Conservation (phyloP, 2,113 vertebrate species). For the Coptodon rendalli region DNA sequence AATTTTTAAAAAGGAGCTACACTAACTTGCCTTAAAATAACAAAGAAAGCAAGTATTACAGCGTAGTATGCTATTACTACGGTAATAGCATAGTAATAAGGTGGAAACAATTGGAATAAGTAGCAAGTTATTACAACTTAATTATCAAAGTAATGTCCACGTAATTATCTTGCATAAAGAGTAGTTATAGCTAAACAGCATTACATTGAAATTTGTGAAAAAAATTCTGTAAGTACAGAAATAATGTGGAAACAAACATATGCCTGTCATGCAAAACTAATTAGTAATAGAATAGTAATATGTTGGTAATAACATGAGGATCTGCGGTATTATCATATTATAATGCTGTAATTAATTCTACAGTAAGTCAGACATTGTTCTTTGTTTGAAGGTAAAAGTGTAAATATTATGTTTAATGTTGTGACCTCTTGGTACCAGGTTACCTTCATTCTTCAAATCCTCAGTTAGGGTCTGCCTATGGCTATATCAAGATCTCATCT, state of each 20-base stretch:
- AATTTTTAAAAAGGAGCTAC: not conserved
- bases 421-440: not conserved
- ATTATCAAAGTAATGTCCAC: not conserved
- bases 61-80: too few relatives aligned
- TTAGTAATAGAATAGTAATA: not conserved
- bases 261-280: not conserved
- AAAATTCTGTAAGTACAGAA: not conserved
- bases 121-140: not conserved
- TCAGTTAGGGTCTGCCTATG: not conserved
- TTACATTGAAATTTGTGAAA: not conserved
- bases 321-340: not conserved
- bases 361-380: not conserved
- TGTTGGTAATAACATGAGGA: not conserved
- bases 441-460: not conserved
- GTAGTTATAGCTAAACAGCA: not conserved
- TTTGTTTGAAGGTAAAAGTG: not conserved
- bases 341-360: not conserved
- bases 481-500: not conserved
- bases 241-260: not conserved
- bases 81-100: not conserved
- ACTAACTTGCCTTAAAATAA: not conserved
- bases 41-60: not conserved
- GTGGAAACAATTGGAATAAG: not conserved
- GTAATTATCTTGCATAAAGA: not conserved
- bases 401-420: not conserved